Evolutionary conservation across 2,888 invertebrate species (phyloP), one percentile per base, ranked within the genome.

Genomic region (Limnephilus lunatus): DNA sequence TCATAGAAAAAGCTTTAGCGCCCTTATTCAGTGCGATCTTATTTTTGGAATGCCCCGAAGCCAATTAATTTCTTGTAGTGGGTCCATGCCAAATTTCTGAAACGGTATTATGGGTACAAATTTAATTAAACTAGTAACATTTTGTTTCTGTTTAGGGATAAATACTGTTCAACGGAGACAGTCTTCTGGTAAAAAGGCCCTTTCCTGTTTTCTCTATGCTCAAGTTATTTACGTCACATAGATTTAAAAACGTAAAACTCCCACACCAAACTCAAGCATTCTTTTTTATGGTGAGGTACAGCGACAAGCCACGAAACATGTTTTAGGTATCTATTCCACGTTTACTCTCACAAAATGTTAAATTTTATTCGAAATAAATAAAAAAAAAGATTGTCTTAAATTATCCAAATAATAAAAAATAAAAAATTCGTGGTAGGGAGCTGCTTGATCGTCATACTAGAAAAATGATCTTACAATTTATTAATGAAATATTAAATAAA

Each of bases 71-170:
- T 68, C 68, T 68, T n/a, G 68, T 68, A 68, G 68, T 68, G 68
- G 19, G 31, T 82, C 19, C 82, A 82, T 82, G 82, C 82, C 82
- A 82, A 82, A 82, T 82, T 82, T 82, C 82, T 82, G 82, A 82
- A 82, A 82, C 30, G 82, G 82, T 32, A 7, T 68, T 68, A 68
- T 25, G 68, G 25, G 68, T 68, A 68, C 25, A 68, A 68, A 68
- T 68, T 68, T 25, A 19, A 25, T 68, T 19, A 25, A 1, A 68
- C 25, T 68, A 25, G 5, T 25, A 5, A 25, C 7, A 68, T 68
- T n/a, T 68, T 68, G 7, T 25, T 68, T n/a, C 9, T 25, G 25
- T 68, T 68, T 68, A 25, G 25, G 25, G 68, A 68, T 9, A 68
- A 25, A 25, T 68, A 25, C 19, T 68, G 68, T 68, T 68, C 68